phyloP scores from a whole-genome alignment of 2,797 vertebrate species.

The Chaetophractus vellerosus region DNA sequence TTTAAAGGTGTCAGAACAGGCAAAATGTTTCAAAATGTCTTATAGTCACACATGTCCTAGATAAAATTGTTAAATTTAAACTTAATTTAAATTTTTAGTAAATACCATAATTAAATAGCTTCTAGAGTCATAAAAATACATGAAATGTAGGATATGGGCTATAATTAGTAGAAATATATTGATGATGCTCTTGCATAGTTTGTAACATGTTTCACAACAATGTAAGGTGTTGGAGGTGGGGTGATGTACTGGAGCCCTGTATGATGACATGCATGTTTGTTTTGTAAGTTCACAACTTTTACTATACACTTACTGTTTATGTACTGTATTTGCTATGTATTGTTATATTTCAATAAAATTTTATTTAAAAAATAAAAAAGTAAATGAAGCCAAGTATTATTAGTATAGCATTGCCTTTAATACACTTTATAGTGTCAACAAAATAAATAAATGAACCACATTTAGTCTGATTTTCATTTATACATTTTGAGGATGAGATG shows the following conservation, averaged over 20 bases:
- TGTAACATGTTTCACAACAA: no score
- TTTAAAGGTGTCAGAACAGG: neutral
- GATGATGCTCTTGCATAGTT: no score
- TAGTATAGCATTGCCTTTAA: neutral
- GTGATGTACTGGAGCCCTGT: no score
- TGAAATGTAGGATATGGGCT: no score
- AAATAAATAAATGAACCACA: neutral
- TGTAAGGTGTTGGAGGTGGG: no score
- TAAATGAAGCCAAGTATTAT: neutral
- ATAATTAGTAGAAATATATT: no score
- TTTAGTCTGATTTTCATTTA: neutral
- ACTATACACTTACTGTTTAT: no score
- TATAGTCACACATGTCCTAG: neutral
- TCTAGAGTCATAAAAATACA: neutral
- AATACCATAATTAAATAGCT: neutral
- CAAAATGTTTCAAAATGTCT: neutral
- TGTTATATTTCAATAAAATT: no score
- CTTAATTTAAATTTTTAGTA: neutral
- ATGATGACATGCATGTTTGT: no score
- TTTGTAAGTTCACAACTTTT: no score
- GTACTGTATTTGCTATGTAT: no score
- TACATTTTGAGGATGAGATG: neutral
- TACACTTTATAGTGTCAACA: neutral
- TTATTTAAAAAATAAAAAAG: neutral
- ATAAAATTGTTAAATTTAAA: constrained; percentile 19